Percentiles rank a stretch among this genome's conserved stretches.
Conservation (phyloP, 2,113 vertebrate genomes). For the Mionectes macconnelli region DNA sequence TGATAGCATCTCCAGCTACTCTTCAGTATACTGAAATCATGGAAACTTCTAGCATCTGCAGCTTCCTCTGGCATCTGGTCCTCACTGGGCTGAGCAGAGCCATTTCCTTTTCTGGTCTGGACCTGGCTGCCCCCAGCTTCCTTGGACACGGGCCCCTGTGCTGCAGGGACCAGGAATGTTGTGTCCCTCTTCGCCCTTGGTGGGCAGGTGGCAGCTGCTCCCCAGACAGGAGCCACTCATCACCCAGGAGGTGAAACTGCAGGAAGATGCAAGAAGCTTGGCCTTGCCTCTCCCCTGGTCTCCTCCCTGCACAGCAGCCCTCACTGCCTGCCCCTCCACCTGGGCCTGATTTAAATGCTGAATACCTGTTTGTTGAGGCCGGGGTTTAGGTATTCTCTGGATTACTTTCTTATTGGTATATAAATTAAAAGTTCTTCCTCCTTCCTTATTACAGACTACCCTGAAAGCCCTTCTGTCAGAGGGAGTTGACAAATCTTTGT, state of each 20-base stretch:
- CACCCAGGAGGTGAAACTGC: not conserved
- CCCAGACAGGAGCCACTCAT: not conserved
- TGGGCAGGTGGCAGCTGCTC: not conserved
- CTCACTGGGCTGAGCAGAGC: not conserved
- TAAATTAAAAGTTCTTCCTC: constrained; percentile 21
- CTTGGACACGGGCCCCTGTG: rapidly evolving
- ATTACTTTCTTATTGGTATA: not conserved
- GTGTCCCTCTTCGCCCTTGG: rapidly evolving
- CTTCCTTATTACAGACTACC: not conserved
- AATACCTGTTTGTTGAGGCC: not conserved
- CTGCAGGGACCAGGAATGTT: rapidly evolving
- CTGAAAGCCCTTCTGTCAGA: not conserved
- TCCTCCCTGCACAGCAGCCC: not conserved
- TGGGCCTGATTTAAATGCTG: rapidly evolving
- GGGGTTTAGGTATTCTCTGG: not conserved
- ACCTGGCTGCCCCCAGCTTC: not conserved
- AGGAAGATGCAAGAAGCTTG: not conserved
- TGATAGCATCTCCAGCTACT: not conserved
- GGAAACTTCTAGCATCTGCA: not conserved
- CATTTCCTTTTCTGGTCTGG: not conserved
- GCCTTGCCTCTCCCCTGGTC: not conserved
- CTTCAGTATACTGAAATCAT: not conserved
- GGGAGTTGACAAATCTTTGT: constrained; percentile 2
- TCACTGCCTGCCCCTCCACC: not conserved
- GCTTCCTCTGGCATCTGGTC: not conserved